A percentile compares a stretch with the other conserved stretches of the same genome.
These are phyloP conservation scores for Melanostoma mellinum DNA, from an alignment of 2,888 invertebrate genomes.

Conservation along the genomic window DNA sequence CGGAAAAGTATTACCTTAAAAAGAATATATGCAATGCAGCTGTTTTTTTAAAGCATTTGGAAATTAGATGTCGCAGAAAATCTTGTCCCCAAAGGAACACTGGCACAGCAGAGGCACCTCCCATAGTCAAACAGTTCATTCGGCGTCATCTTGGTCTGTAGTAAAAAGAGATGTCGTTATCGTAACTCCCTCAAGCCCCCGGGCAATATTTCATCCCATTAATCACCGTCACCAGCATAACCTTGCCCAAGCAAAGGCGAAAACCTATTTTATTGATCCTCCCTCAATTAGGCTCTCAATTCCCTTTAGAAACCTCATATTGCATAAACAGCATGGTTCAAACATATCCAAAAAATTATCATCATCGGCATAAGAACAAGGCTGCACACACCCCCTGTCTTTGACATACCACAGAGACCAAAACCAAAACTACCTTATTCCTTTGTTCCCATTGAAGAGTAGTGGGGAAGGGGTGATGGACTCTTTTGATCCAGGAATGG, in stretches of 20 bases:
- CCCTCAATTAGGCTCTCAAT: conserved; percentile 51
- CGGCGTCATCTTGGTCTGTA: too few relatives aligned
- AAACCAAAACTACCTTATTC: conserved; percentile 7
- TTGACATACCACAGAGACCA: conserved; percentile 42
- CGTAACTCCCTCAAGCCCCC: too few relatives aligned
- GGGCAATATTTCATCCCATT: conserved; percentile 51
- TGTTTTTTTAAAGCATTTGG: too few relatives aligned
- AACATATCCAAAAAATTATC: conserved; percentile 63
- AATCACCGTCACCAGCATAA: conserved; percentile 34
- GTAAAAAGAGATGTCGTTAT: too few relatives aligned
- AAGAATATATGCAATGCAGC: too few relatives aligned
- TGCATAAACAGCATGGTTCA: neutral
- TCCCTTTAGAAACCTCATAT: conserved; percentile 51
- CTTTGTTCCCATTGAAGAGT: conserved; percentile 14
- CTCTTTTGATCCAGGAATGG: too few relatives aligned
- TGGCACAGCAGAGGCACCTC: too few relatives aligned
- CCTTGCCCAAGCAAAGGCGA: conserved; percentile 16
- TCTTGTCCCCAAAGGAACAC: too few relatives aligned
- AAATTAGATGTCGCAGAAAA: too few relatives aligned
- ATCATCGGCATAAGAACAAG: conserved; percentile 59
- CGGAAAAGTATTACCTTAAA: too few relatives aligned
- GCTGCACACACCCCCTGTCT: conserved; percentile 14
- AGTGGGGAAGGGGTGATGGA: too few relatives aligned
- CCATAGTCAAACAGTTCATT: too few relatives aligned
- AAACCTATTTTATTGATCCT: conserved; percentile 32